phyloP scores from a whole-genome alignment of 2,797 vertebrate species.

The Eulemur mongoz region DNA sequence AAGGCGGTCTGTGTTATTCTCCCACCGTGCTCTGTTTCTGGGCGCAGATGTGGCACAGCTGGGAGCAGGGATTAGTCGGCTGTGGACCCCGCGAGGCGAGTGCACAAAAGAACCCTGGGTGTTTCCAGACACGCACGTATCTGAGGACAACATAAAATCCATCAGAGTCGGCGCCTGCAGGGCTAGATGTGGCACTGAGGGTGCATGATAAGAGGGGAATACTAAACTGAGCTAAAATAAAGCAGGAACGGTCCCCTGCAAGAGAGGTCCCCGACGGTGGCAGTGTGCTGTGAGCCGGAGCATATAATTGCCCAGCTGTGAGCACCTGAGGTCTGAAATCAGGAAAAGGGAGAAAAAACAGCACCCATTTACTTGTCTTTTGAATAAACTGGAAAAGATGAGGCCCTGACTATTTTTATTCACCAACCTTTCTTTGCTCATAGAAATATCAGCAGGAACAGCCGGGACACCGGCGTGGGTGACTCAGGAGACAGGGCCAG shows the following conservation, averaged over 20 bases:
- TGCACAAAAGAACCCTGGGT: fast-evolving
- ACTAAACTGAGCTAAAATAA: too few relatives aligned
- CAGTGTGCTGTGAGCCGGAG: fast-evolving
- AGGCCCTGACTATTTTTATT: too few relatives aligned
- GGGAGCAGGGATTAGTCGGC: too few relatives aligned
- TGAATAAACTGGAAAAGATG: not conserved
- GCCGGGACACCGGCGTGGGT: fast-evolving
- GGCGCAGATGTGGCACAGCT: not conserved
- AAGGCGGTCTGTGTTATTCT: fast-evolving
- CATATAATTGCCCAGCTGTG: fast-evolving
- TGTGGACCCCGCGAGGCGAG: fast-evolving
- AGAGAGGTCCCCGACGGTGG: not conserved
- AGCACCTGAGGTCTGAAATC: not conserved
- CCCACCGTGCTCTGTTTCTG: not conserved
- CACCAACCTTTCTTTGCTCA: not conserved
- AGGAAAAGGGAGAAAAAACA: fast-evolving
- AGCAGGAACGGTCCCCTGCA: not conserved
- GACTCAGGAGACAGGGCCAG: too few relatives aligned
- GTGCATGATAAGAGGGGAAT: not conserved
- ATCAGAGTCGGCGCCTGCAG: not conserved
- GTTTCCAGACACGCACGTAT: fast-evolving
- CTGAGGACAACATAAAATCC: not conserved
- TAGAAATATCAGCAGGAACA: not conserved
- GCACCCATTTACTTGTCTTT: fast-evolving
- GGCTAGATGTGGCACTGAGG: not conserved